phyloP scores from a whole-genome alignment of 2,888 invertebrate species.

The Mamestra brassicae region DNA sequence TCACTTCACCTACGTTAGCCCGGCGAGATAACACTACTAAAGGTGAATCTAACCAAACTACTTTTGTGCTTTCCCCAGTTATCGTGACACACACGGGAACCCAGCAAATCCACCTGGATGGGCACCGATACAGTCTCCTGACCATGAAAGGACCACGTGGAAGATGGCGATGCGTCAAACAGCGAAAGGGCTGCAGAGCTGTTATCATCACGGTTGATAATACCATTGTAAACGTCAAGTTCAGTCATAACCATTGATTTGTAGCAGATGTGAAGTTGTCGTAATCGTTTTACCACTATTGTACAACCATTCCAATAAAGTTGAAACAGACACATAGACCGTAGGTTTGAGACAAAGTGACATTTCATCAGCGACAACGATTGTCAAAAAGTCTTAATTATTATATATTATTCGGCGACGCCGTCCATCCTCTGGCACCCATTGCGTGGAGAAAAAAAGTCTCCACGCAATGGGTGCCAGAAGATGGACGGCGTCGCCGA shows the following conservation, averaged over 20 bases:
- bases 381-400: too few relatives aligned
- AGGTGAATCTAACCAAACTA: not conserved
- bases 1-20: too few relatives aligned
- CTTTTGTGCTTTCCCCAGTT: conserved; percentile 12
- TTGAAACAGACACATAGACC: too few relatives aligned
- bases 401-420: too few relatives aligned
- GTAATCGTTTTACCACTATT: not conserved
- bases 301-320: not conserved
- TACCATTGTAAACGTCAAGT: conserved; percentile 11
- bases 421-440: too few relatives aligned
- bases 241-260: conserved; percentile 36
- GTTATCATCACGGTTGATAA: conserved; percentile 38
- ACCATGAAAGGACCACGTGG: conserved; percentile 34
- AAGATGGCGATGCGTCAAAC: conserved; percentile 67
- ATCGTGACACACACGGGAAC: conserved; percentile 57
- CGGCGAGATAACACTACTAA: not conserved
- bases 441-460: too few relatives aligned
- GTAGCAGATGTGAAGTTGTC: not conserved
- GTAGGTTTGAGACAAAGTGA: too few relatives aligned
- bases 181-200: conserved; percentile 67
- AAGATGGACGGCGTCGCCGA: too few relatives aligned
- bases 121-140: conserved; percentile 60
- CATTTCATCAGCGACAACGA: too few relatives aligned
- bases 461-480: too few relatives aligned
- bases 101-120: conserved; percentile 61